Evolutionary conservation across 2,113 vertebrate genomes (phyloP), one percentile per base, ranked within the genome.

Genomic region (Capricornis sumatraensis): DNA sequence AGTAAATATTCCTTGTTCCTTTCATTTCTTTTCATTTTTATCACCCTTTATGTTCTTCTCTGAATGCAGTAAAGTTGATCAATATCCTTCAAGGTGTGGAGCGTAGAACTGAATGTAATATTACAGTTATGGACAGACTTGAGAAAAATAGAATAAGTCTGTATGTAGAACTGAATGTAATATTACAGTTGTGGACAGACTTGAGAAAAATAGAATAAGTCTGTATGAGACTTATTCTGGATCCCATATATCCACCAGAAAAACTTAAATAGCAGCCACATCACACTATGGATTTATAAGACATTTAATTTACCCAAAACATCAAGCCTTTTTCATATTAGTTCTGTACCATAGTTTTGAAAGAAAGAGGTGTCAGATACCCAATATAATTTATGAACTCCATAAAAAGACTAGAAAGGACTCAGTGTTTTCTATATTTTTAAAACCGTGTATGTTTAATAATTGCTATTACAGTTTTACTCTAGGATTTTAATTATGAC

Each of bases 21-120:
- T 91, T 87, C 57, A 86, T 83, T 97, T 19, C 2, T 71, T 85
- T 97, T 93, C 47, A 45, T 55, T 94, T 92, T 89, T 87, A 94
- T 94, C 58, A 85, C 47, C 15, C 30, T 28, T 87, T 91, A 89
- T 95, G 16, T 57, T 84, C 58, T 87, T 96, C 47, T 45, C 47
- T 89, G 82, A 93, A 78, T 86, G 13, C 15, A 78, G 58, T 91
- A 60, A 95, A 84, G 11, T 53, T 1, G 0, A 92, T 91, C 64
- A 86, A 87, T 95, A 78, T 83, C 78, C 21, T 91, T 91, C 36
- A 64, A 83, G 21, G 17, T 91, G 2, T 74, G 13, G 27, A 88
- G 13, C 6, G 6, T 9, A 78, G 30, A 78, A 82, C 2, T 92
- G 57, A 94, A 85, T 55, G 5, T 79, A 67, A 52, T n/a, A 60